A percentile compares a stretch with the other conserved stretches of the same genome.
phyloP scores from a whole-genome alignment of 2,797 vertebrate genomes.

The Melanotaenia parkinsoni region DNA sequence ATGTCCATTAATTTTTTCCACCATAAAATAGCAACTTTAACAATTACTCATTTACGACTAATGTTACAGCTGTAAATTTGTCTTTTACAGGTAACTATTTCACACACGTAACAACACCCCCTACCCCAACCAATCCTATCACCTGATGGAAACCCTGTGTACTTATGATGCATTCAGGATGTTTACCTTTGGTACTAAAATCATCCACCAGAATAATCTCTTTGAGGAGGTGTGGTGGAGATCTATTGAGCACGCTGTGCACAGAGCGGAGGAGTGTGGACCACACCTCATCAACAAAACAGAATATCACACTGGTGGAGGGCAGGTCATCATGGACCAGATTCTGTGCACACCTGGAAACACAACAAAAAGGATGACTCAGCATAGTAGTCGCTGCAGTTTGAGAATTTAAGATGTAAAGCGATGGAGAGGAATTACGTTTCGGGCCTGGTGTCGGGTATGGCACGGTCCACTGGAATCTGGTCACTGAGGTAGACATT shows the following conservation, averaged over 20 bases:
- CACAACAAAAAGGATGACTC: neutral
- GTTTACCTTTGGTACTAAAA: slow-evolving; percentile 91
- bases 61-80: neutral
- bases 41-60: neutral
- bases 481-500: slow-evolving; percentile 95
- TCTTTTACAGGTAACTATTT: too few relatives aligned
- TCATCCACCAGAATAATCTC: slow-evolving; percentile 97
- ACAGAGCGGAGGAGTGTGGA: slow-evolving; percentile 94
- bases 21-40: neutral
- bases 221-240: slow-evolving; percentile 89
- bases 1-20: too few relatives aligned
- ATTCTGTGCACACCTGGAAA: slow-evolving; percentile 85
- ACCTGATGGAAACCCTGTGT: neutral
- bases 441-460: slow-evolving; percentile 91
- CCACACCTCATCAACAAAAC: slow-evolving; percentile 98
- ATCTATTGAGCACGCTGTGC: slow-evolving; percentile 94
- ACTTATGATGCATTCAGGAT: neutral
- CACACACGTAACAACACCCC: too few relatives aligned
- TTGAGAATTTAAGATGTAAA: neutral
- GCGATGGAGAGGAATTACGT: slow-evolving; percentile 81
- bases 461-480: slow-evolving; percentile 92
- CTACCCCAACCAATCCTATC: neutral
- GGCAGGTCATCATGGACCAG: slow-evolving; percentile 89
- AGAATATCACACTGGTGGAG: slow-evolving; percentile 93
- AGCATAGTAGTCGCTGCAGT: neutral